phyloP scores from a whole-genome alignment of 1,140 invertebrate species.

The Drosophila obscura region DNA sequence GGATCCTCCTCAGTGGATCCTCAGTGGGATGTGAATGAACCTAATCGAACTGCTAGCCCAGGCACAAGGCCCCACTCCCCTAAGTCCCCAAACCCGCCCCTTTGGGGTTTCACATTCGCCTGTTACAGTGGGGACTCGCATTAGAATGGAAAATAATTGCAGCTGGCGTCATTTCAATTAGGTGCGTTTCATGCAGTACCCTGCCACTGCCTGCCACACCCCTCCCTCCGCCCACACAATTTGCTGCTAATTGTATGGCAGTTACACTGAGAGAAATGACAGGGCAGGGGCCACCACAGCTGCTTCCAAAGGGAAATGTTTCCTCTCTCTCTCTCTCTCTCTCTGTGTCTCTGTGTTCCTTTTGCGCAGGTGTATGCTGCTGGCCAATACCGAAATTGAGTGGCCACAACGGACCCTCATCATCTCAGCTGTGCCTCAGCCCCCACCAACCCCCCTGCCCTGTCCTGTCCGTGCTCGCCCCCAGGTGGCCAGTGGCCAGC shows the following conservation, averaged over 20 bases:
- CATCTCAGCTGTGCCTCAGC: neutral
- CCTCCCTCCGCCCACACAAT: slow-evolving; percentile 28
- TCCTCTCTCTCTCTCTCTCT: neutral
- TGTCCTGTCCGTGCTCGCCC: slow-evolving; percentile 1
- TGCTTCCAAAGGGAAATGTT: neutral
- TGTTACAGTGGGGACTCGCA: slow-evolving; percentile 55
- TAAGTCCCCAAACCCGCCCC: neutral
- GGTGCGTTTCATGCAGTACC: slow-evolving; percentile 42
- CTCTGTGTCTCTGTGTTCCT: neutral
- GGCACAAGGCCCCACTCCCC: neutral
- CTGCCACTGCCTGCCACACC: neutral
- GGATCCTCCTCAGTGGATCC: neutral
- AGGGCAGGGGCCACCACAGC: too few relatives aligned
- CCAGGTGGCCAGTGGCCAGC: slow-evolving; percentile 5
- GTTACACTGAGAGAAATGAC: slow-evolving; percentile 3
- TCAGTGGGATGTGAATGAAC: too few relatives aligned
- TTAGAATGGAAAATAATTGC: slow-evolving; percentile 80
- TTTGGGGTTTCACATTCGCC: slow-evolving; percentile 10
- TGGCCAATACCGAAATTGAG: slow-evolving; percentile 43
- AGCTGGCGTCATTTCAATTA: slow-evolving; percentile 76
- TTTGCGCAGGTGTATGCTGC: slow-evolving; percentile 10
- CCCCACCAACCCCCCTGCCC: neutral
- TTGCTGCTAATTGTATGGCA: slow-evolving; percentile 43
- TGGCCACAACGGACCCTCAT: slow-evolving; percentile 47
- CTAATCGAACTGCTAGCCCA: too few relatives aligned